A percentile compares a stretch with the other conserved stretches of the same genome.
Evolutionary conservation across 2,888 invertebrate species (phyloP).

Genomic region (Pseudolycoriella hygida): DNA sequence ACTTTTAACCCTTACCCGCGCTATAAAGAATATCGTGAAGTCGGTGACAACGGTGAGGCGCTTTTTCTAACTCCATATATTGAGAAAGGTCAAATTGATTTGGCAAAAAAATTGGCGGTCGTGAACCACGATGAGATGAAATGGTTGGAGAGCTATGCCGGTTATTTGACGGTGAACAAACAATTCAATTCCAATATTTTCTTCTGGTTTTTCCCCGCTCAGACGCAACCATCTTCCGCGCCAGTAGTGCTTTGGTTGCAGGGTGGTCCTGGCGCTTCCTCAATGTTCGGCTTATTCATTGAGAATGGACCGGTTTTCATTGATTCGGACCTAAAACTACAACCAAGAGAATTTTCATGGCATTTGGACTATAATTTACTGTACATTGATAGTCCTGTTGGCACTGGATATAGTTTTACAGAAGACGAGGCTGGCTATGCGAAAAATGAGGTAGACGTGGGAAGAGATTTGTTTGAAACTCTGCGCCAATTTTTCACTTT

Average conservation of each 20-base stretch:
- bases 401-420: slow-evolving; percentile 84
- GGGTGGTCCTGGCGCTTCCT: slow-evolving; percentile 70
- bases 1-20: slow-evolving; percentile 1
- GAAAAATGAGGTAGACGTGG: slow-evolving; percentile 61
- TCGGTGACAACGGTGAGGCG: slow-evolving; percentile 34
- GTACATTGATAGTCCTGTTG: slow-evolving; percentile 87
- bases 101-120: slow-evolving; percentile 35
- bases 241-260: slow-evolving; percentile 55
- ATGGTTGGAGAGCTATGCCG: slow-evolving; percentile 40
- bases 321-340: slow-evolving; percentile 25
- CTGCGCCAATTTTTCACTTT: slow-evolving; percentile 67
- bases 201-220: slow-evolving; percentile 83
- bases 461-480: slow-evolving; percentile 56
- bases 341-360: slow-evolving; percentile 60
- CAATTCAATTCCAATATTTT: slow-evolving; percentile 64
- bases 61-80: slow-evolving; percentile 59
- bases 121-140: slow-evolving; percentile 37
- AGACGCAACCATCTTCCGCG: slow-evolving; percentile 34
- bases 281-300: slow-evolving; percentile 60
- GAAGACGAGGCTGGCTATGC: slow-evolving; percentile 57
- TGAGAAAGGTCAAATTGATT: slow-evolving; percentile 45
- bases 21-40: slow-evolving; percentile 5
- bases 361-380: slow-evolving; percentile 57
- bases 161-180: slow-evolving; percentile 69
- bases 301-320: slow-evolving; percentile 67